phyloP scores from a whole-genome alignment of 2,113 vertebrate genomes.

The Thryonomys swinderianus region DNA sequence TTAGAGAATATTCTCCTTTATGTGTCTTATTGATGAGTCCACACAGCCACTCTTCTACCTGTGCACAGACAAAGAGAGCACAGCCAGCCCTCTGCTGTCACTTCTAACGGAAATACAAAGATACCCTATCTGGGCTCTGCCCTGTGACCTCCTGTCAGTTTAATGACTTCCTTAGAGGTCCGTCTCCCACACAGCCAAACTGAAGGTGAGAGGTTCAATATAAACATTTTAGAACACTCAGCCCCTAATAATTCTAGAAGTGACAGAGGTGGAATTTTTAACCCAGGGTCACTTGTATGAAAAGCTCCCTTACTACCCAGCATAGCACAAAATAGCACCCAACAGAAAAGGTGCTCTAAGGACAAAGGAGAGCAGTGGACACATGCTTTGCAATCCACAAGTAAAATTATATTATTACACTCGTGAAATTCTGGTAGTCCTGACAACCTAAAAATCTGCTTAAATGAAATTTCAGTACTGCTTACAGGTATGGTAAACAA shows the following conservation, averaged over 20 bases:
- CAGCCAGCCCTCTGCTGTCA: background rate
- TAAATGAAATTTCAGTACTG: background rate
- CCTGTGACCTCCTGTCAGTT: background rate
- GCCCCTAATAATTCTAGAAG: background rate
- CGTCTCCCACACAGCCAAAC: background rate
- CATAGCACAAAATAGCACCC: background rate
- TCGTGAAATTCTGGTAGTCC: background rate
- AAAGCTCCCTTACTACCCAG: background rate
- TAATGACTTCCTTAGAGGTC: background rate
- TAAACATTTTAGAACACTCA: background rate
- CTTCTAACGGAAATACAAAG: background rate
- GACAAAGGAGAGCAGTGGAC: background rate
- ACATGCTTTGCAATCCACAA: background rate
- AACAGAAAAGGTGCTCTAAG: background rate
- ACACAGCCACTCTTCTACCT: background rate
- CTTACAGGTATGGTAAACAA: background rate
- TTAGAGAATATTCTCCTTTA: background rate
- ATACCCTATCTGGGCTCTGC: background rate
- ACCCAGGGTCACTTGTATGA: background rate
- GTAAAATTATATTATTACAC: background rate
- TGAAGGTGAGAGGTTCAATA: background rate
- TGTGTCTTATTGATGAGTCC: background rate
- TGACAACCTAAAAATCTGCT: background rate
- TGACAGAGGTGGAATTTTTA: background rate
- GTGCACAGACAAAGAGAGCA: background rate